Evolutionary conservation across 2,113 vertebrate species (phyloP).

Genomic region (Fregetta grallaria): DNA sequence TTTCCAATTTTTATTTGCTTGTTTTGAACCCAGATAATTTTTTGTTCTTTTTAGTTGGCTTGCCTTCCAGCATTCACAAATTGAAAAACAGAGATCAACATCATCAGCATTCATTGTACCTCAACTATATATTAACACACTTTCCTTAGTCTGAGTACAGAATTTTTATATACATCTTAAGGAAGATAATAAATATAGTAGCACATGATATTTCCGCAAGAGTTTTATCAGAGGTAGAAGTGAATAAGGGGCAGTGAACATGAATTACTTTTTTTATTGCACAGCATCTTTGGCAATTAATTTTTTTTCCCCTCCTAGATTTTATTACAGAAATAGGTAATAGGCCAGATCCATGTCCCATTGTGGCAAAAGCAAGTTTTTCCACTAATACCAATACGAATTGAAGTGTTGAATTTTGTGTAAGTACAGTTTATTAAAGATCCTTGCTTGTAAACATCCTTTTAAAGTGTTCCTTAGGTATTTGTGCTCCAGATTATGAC

Average conservation of each 20-base stretch:
- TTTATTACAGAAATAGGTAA: background rate
- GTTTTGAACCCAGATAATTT: slow-evolving; percentile 49
- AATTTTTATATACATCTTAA: slow-evolving; percentile 2
- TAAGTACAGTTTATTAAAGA: background rate
- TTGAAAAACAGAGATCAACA: background rate
- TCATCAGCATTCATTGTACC: slow-evolving; percentile 27
- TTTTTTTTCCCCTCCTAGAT: background rate
- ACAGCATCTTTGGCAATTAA: background rate
- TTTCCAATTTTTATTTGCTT: slow-evolving; percentile 43
- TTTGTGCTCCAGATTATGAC: background rate
- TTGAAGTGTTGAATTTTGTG: background rate
- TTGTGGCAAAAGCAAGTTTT: background rate
- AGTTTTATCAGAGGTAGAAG: background rate
- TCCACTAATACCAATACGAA: background rate
- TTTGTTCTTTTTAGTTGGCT: slow-evolving; percentile 46
- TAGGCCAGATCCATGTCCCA: background rate
- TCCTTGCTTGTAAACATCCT: background rate
- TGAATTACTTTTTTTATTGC: background rate
- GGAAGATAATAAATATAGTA: background rate
- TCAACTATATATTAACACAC: slow-evolving; percentile 19
- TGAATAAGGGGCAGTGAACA: background rate
- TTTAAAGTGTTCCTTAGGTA: background rate
- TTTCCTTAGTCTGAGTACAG: background rate
- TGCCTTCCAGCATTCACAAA: slow-evolving; percentile 13
- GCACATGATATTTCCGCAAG: background rate